A percentile compares a stretch with the other conserved stretches of the same genome.
These are phyloP conservation scores for Drosophila micromelanica DNA, from an alignment of 1,140 invertebrate species.

Conservation along the genomic window DNA sequence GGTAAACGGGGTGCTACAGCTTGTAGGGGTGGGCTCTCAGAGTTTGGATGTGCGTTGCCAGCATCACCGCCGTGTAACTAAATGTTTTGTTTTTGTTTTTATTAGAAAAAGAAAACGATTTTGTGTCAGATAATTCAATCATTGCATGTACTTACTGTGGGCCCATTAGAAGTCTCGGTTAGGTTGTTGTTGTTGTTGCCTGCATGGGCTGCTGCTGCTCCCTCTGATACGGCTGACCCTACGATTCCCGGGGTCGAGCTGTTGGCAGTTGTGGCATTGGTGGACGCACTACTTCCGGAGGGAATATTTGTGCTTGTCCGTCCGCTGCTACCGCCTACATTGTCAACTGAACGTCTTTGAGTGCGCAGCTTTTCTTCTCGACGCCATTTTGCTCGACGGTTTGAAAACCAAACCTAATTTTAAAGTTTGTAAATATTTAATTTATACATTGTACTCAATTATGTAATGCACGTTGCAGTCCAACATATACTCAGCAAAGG, in stretches of 20 bases:
- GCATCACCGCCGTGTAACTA: slow-evolving; percentile 66
- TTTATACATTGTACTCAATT: not conserved
- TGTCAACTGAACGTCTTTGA: slow-evolving; percentile 90
- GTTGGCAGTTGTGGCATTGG: slow-evolving; percentile 37
- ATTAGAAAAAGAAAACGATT: not conserved
- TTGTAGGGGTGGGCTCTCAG: slow-evolving; percentile 86
- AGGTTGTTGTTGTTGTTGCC: slow-evolving; percentile 43
- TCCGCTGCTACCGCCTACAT: slow-evolving; percentile 40
- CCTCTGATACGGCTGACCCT: slow-evolving; percentile 25
- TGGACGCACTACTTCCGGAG: slow-evolving; percentile 28
- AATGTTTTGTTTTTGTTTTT: not conserved
- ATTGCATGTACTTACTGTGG: slow-evolving; percentile 50
- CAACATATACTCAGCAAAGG: no score
- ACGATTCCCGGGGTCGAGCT: not conserved
- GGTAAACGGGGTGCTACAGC: slow-evolving; percentile 89
- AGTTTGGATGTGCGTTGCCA: slow-evolving; percentile 59
- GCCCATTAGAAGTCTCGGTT: slow-evolving; percentile 55
- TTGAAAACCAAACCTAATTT: slow-evolving; percentile 98
- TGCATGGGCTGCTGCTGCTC: slow-evolving; percentile 15
- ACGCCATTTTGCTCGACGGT: slow-evolving; percentile 98
- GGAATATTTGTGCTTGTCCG: slow-evolving; percentile 61
- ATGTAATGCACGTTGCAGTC: no score
- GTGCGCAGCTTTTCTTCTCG: slow-evolving; percentile 98
- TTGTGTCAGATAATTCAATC: not conserved
- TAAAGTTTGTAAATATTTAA: not conserved